Evolutionary conservation across 2,797 vertebrate genomes (phyloP), one percentile per base, ranked within the genome.

Genomic region (Alca torda): DNA sequence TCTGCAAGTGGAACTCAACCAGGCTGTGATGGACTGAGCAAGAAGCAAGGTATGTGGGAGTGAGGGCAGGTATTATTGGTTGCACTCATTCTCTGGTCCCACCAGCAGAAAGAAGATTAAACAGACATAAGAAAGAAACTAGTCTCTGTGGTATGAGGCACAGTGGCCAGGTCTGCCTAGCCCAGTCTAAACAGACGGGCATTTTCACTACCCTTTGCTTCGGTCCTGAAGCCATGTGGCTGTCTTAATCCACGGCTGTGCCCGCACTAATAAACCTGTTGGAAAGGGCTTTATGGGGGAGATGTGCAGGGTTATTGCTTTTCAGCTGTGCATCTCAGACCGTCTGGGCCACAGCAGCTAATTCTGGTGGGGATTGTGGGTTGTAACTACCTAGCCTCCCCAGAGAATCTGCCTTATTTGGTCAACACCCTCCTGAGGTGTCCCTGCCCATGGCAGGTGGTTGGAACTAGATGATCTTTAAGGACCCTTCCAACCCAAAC

Each of bases 21-120:
- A 98, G 94, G 76, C 95, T 98, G 85, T 98, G 98, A 77, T 98
- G 65, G 60, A 96, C 98, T 98, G 79, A 73, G 76, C 70, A 94
- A 96, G 14, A 95, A 63, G 65, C 26, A 94, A 95, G 83, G 56
- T 17, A 87, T 11, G 37, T 7, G 16, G 37, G 13, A 68, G 25
- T 94, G 72, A 95, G 65, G 13, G 31, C 45, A 81, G 24, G 39
- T 63, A 35, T 50, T 56, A 28, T 7, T 6, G 4, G 12, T 24
- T 51, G 31, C 41, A 67, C 35, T 50, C 31, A 11, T 64, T 69
- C 21, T 17, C 19, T 79, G 19, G 17, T 13, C 59, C 48, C 63
- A 87, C 7, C 6, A 81, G 61, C 41, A 81, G 35, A 60, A 45
- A 85, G 65, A 73, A 74, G 23, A 56, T 60, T 21, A 63, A 63